Base-by-base conservation (phyloP, 2,888 invertebrate species). In the Lomographa bimaculata region DNA sequence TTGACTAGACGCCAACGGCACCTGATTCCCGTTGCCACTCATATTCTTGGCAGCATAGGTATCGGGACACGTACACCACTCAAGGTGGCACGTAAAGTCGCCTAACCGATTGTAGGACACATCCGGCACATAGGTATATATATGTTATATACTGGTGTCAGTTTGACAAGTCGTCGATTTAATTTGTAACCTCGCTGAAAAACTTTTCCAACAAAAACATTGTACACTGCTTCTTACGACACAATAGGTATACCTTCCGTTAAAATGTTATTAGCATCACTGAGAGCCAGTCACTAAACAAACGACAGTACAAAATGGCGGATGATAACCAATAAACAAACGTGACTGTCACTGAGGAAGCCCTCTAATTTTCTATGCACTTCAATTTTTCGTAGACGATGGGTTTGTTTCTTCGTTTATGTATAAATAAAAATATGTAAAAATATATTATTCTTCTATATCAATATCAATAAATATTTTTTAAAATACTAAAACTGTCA, bases 1-100 rank as follows among this genome's bases (percentile, higher is more conserved):
- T 74, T 84, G 91, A 89, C 79, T 87, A 72, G 90, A 90, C 79
- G 91, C 91, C 79, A 90, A 77, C 77, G 91, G 91, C 90, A 90
- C 89, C 89, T 90, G 91, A 82, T 92, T 92, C 82, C 91, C 91
- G 86, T 92, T 92, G 79, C 91, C 90, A 85, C 91, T 92, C 92
- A 92, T 92, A 80, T 72, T 85, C 79, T 90, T 81, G 81, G 85
- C 86, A 86, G 90, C 90, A 90, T 89, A 90, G 90, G 90, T 90
- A 76, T 90, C 80, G 72, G 78, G 82, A 87, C 85, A 87, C 86
- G 87, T 90, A 90, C 84, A 91, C 87, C 85, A 82, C 90, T 90
- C 90, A 89, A 90, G 91, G 91, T 91, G 90, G 91, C 91, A 90
- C 90, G 87, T 81, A 82, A 79, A 79, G 72, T 84, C 80, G 79